A percentile compares a stretch with the other conserved stretches of the same genome.
phyloP scores from a whole-genome alignment of 2,888 invertebrate genomes.

The Drosophila eohydei region DNA sequence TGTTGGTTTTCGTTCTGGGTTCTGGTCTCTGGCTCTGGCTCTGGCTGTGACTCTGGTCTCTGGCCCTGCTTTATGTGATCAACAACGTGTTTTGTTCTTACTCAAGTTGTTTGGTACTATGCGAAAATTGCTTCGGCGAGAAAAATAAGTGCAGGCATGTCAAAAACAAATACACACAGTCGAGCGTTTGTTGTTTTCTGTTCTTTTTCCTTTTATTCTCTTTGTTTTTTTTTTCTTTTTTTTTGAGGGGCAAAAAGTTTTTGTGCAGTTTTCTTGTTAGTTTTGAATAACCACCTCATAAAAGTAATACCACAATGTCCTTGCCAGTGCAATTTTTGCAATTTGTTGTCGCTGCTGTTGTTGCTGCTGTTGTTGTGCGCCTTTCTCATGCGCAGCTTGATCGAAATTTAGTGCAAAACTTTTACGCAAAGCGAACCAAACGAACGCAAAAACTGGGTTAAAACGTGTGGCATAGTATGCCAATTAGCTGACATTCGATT shows the following conservation, averaged over 20 bases:
- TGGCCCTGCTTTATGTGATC: conserved; percentile 71
- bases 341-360: conserved; percentile 24
- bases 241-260: conserved; percentile 24
- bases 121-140: conserved; percentile 59
- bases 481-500: conserved; percentile 74
- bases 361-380: conserved; percentile 15
- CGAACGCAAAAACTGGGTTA: conserved; percentile 26
- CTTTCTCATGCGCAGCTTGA: conserved; percentile 41
- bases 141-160: conserved; percentile 55
- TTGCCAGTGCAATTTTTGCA: conserved; percentile 69
- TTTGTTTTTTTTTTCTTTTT: conserved; percentile 1
- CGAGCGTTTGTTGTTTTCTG: conserved; percentile 28
- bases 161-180: conserved; percentile 60
- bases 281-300: conserved; percentile 70
- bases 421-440: conserved; percentile 1
- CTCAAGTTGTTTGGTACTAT: conserved; percentile 58
- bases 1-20: conserved; percentile 30
- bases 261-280: conserved; percentile 58
- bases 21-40: conserved; percentile 16
- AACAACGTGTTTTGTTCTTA: conserved; percentile 78
- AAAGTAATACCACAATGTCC: conserved; percentile 71
- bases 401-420: conserved; percentile 58
- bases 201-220: not conserved
- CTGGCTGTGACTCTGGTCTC: conserved; percentile 28
- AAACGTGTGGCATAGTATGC: conserved; percentile 46